phyloP scores from a whole-genome alignment of 2,888 invertebrate species.

The Cryptocephalus moraei region DNA sequence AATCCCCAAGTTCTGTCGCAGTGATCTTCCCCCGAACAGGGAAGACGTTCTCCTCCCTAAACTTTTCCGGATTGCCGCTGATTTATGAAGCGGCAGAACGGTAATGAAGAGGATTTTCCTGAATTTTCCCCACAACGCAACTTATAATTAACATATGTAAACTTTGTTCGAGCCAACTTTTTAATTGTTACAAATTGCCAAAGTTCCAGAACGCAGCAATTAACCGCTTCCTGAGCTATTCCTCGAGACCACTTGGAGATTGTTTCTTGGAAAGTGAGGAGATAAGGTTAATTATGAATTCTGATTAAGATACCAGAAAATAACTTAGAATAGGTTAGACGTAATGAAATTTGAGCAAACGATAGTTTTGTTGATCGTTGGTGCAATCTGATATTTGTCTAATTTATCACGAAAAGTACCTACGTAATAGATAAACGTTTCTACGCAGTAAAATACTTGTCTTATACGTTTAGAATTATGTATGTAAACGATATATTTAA shows the following conservation, averaged over 20 bases:
- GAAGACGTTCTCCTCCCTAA: conserved; percentile 8
- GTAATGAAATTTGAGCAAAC: no score
- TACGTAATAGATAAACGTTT: no score
- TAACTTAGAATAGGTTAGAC: no score
- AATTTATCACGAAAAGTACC: no score
- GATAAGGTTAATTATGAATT: no score
- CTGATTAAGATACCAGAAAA: no score
- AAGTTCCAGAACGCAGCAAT: conserved; percentile 29
- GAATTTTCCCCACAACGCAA: conserved; percentile 34
- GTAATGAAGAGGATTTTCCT: conserved; percentile 35
- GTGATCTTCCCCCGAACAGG: conserved; percentile 11
- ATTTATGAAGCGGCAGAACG: conserved; percentile 27
- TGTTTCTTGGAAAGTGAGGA: conserved; percentile 8
- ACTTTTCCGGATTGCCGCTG: conserved; percentile 24
- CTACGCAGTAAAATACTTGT: no score
- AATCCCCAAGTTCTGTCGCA: conserved; percentile 6
- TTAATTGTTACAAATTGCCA: conserved; percentile 35
- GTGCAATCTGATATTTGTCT: no score
- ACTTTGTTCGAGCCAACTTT: conserved; percentile 35
- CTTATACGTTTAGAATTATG: no score
- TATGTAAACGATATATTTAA: no score
- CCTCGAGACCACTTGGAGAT: conserved; percentile 13
- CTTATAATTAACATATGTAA: conserved; percentile 40
- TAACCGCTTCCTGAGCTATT: conserved; percentile 18
- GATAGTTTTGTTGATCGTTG: no score